Conservation (phyloP, 2,797 vertebrate species). For the Pipistrellus pygmaeus region DNA sequence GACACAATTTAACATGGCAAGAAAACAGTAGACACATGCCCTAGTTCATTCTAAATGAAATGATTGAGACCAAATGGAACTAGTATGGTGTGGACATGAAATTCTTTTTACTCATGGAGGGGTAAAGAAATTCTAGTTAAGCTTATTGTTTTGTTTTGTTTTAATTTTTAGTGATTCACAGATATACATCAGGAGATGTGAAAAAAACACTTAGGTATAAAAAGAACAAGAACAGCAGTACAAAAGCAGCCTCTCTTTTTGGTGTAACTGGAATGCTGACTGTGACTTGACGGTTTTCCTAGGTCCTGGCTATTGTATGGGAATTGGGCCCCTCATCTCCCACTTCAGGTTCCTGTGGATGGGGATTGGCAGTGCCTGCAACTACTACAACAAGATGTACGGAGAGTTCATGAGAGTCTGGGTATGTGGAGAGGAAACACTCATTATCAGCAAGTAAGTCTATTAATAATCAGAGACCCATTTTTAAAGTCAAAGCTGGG, state of each 20-base stretch:
- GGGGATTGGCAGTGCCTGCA: conserved; percentile 95
- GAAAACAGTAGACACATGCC: not conserved
- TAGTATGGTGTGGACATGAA: accelerated
- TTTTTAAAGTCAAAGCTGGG: not conserved
- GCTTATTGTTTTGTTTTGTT: not conserved
- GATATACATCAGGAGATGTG: accelerated
- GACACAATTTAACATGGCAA: not conserved
- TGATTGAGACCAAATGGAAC: not conserved
- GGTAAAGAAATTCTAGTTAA: not conserved
- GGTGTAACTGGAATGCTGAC: not conserved
- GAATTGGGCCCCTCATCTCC: conserved; percentile 94
- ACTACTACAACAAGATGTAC: conserved; percentile 96
- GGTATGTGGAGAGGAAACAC: conserved; percentile 96
- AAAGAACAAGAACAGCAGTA: not conserved
- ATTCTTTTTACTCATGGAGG: accelerated
- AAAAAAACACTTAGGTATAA: not conserved
- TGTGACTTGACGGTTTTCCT: conserved; percentile 16
- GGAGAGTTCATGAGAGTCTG: conserved; percentile 95
- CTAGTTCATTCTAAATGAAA: not conserved
- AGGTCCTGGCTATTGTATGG: conserved; percentile 95
- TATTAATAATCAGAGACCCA: conserved; percentile 42
- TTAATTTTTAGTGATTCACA: not conserved
- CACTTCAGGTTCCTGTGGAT: conserved; percentile 95
- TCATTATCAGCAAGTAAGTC: conserved; percentile 95
- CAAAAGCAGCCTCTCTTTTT: not conserved